Base-by-base conservation (phyloP, 2,797 vertebrate species). In the Vireo griseus region DNA sequence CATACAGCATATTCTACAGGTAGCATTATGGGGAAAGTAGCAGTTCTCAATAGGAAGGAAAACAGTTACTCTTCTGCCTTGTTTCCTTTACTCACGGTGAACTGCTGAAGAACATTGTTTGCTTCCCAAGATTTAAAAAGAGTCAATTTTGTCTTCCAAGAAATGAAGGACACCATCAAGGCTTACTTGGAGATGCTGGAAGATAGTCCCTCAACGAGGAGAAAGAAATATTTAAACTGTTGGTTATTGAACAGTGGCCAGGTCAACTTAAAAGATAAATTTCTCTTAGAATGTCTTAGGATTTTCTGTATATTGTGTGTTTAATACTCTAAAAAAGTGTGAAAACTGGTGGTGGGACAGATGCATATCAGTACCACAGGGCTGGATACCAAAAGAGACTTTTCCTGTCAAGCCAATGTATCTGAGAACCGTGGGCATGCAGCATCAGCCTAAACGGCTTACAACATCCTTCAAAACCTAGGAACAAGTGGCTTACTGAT, bases 161-260 rank as follows among this genome's bases (percentile, higher is more conserved):
- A 71, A 67, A 20, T 0, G 0, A 78, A 79, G 51, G 33, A 52
- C 10, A 33, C 5, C 6, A 15, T 45, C 3, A 33, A 67, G 35
- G 29, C 6, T 82, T 88, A 63, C 7, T 39, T 93, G 61, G 9
- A 86, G 28, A 16, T 86, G 48, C 48, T 80, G 31, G 26, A 39
- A 71, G n/a, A 52, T 73, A 33, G 4, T 72, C 0, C 0, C 17
- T 67, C n/a, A 77, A 26, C 0, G 5, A 73, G 0, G 6, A 71
- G 17, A 54, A 80, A 33, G 11, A 86, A 75, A n/a, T 42, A 6
- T 37, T 91, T 69, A 62, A 57, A 17, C 47, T 69, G 3, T 51
- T 76, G 25, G 19, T 45, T 87, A 39, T 61, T 88, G 26, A 57
- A 31, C 3, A 4, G 58, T 45, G 40, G 24, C 29, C 21, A 29